These are phyloP conservation scores for Tokudaia tokunoshimensis DNA, from an alignment of 2,797 vertebrate genomes.

Conservation along the genomic window DNA sequence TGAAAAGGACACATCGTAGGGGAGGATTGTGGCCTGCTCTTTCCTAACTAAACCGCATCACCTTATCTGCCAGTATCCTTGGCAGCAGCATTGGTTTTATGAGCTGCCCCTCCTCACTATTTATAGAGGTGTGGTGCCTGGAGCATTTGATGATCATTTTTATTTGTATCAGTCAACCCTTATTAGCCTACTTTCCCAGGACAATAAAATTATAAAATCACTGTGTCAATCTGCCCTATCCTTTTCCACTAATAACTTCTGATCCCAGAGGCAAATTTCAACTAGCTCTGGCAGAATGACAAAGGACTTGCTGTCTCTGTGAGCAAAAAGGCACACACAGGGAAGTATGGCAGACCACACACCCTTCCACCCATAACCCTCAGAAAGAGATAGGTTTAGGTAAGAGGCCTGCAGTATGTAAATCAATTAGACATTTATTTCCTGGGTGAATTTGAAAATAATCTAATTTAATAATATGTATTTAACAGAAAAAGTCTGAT, in stretches of 20 bases:
- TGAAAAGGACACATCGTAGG: background rate
- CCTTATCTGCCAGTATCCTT: constrained; percentile 34
- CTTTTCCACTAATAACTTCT: constrained; percentile 82
- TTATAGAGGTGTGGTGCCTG: constrained; percentile 84
- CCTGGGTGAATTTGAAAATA: constrained; percentile 43
- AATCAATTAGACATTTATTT: constrained; percentile 52
- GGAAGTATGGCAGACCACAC: background rate
- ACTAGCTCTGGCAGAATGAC: constrained; percentile 69
- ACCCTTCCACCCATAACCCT: background rate
- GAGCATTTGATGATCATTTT: constrained; percentile 83
- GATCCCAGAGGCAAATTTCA: constrained; percentile 82
- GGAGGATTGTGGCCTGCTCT: background rate
- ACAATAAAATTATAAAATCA: constrained; percentile 83
- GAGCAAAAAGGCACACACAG: constrained; percentile 53
- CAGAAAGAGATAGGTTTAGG: background rate
- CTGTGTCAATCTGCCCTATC: constrained; percentile 78
- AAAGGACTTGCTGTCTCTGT: constrained; percentile 63
- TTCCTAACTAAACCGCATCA: constrained; percentile 31
- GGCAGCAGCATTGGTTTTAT: constrained; percentile 68
- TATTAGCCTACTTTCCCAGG: constrained; percentile 84
- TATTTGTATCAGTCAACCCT: constrained; percentile 82
- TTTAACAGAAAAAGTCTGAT: constrained; percentile 31
- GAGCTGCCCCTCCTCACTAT: constrained; percentile 77
- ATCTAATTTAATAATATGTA: constrained; percentile 57
- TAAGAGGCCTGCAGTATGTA: constrained; percentile 6